Evolutionary conservation across 2,113 vertebrate genomes (phyloP).

Genomic region (Corythornis cristatus): DNA sequence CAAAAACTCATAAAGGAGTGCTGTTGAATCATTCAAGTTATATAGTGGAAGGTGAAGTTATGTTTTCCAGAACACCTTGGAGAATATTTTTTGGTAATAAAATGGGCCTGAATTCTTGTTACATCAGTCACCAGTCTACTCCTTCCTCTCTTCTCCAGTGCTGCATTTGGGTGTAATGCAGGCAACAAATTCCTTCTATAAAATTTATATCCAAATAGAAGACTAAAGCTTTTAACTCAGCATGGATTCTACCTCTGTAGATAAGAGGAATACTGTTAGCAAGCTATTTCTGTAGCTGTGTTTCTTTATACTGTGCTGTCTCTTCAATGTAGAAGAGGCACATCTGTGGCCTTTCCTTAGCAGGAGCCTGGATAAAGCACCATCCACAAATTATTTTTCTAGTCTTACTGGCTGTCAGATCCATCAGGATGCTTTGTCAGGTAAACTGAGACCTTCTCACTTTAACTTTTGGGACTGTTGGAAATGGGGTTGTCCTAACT

Average conservation of each 20-base stretch:
- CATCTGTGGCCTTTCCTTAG: not conserved
- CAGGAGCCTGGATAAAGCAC: not conserved
- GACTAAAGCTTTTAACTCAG: not conserved
- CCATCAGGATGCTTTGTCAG: not conserved
- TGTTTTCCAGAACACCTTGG: not conserved
- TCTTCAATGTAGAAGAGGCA: not conserved
- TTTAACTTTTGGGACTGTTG: not conserved
- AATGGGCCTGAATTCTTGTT: not conserved
- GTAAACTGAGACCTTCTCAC: not conserved
- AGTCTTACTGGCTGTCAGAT: not conserved
- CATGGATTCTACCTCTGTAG: not conserved
- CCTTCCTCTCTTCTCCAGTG: not conserved
- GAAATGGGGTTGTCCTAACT: not conserved
- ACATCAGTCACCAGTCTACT: not conserved
- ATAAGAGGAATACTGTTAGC: not conserved
- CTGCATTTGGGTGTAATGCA: not conserved
- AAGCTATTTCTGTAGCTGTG: not conserved
- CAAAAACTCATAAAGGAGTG: not conserved
- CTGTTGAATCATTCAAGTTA: not conserved
- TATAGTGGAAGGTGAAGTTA: not conserved
- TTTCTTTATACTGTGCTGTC: not conserved
- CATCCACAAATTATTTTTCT: not conserved
- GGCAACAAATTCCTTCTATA: not conserved
- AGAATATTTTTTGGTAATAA: not conserved
- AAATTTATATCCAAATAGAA: not conserved